Base-by-base conservation (phyloP, 1,140 invertebrate species). In the Papilio aristodemus region DNA sequence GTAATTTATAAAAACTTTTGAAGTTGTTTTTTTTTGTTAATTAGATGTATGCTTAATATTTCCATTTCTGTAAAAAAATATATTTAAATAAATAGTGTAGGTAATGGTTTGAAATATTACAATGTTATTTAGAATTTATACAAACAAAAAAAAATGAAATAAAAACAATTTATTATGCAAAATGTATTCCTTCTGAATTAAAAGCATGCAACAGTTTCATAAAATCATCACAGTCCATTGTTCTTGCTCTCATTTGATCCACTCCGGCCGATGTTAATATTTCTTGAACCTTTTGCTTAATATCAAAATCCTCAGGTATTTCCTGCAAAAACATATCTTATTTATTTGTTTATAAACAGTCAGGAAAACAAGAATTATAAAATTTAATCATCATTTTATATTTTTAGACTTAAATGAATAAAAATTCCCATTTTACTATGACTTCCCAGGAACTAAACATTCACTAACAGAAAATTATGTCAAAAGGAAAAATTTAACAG, bases 161-260 rank as follows among this genome's bases (percentile, higher is more conserved):
- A n/a, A n/a, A n/a, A n/a, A 54, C 11, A 54, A 25, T 59, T 58
- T 70, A 36, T 75, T 79, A 90, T 76, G 88, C 88, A 93, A 99
- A 99, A 93, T 99, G 97, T 85, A 99, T 95, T 78, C 97, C 97
- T 89, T 95, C 94, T 66, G 93, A 93, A 89, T 99, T 99, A 80
- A 99, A 98, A 58, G 94, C 95, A 90, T 97, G 94, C 76, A 99
- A 92, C 63, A 98, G 91, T 66, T 93, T 93, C 81, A 99, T 95
- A 91, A 99, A 99, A 84, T 99, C 98, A 92, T 99, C 98, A 74
- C 98, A 95, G 80, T 99, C 97, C 98, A 99, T 98, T 2, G 94
- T 95, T 84, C 98, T 93, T 1, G 99, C 97, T 85, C 99, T 93
- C 90, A 95, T 96, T 64, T 96, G 93, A 73, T 94, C 94, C 81